Evolutionary conservation across 1,140 invertebrate genomes (phyloP).

Genomic region (Dendrolimus punctatus): DNA sequence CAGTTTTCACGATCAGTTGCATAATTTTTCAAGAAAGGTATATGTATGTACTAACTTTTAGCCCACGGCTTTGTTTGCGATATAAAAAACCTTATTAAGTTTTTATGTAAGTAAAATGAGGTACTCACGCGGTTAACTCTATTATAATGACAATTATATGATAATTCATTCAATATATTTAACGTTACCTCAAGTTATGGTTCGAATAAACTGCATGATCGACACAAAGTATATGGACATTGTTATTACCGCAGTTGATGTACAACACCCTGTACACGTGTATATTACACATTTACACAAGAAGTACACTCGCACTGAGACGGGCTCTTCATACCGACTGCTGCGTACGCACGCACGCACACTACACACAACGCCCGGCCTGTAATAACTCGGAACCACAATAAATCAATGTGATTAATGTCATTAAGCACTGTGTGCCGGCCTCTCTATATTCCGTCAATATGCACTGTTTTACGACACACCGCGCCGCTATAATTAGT

Average conservation of each 20-base stretch:
- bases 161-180: no score
- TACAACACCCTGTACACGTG: constrained; percentile 38
- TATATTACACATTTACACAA: constrained; percentile 54
- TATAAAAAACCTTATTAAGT: no score
- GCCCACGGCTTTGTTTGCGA: no score
- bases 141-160: no score
- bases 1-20: no score
- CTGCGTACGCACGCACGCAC: constrained; percentile 36
- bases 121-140: no score
- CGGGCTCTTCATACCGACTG: constrained; percentile 15
- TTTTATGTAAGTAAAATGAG: no score
- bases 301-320: constrained; percentile 42
- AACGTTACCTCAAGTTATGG: no score
- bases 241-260: constrained; percentile 13
- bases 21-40: no score
- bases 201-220: not conserved
- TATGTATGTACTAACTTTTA: no score
- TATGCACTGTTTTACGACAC: constrained; percentile 71
- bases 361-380: constrained; percentile 43
- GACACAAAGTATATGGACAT: not conserved
- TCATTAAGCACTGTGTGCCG: constrained; percentile 71
- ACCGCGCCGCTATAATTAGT: constrained; percentile 68
- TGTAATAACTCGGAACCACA: constrained; percentile 72
- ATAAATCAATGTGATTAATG: constrained; percentile 72
- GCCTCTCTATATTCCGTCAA: constrained; percentile 72